A percentile compares a stretch with the other conserved stretches of the same genome.
phyloP scores from a whole-genome alignment of 2,797 vertebrate genomes.

The Xyrichtys novacula region DNA sequence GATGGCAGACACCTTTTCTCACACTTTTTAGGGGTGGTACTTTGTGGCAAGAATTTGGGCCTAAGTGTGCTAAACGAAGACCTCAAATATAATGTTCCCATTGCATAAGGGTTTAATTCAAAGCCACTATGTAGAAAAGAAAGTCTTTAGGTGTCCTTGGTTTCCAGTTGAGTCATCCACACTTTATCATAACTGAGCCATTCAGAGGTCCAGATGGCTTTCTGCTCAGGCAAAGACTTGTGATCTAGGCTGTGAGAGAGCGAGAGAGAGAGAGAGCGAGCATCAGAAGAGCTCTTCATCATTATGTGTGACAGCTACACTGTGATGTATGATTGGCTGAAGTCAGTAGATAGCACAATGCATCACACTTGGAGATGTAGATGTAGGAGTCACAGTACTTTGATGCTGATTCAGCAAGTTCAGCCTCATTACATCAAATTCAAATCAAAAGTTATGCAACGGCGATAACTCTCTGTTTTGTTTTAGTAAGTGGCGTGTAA shows the following conservation, averaged over 20 bases:
- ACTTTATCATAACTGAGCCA: slow-evolving; percentile 11
- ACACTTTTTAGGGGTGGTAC: no score
- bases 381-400: slow-evolving; percentile 8
- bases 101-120: not conserved
- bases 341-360: slow-evolving; percentile 38
- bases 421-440: slow-evolving; percentile 15
- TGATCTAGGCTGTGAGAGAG: slow-evolving; percentile 41
- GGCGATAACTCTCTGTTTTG: not conserved
- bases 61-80: no score
- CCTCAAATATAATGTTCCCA: not conserved
- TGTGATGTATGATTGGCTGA: slow-evolving; percentile 35
- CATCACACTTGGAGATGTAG: slow-evolving; percentile 39
- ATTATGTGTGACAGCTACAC: slow-evolving; percentile 13
- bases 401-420: slow-evolving; percentile 34
- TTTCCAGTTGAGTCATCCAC: slow-evolving; percentile 24
- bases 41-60: no score
- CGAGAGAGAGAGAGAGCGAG: slow-evolving; percentile 8
- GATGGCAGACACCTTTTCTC: no score
- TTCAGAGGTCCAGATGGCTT: slow-evolving; percentile 1
- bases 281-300: slow-evolving; percentile 37
- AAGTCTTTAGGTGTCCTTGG: not conserved
- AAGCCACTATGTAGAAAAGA: not conserved
- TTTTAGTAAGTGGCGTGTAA: not conserved
- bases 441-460: not conserved
- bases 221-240: slow-evolving; percentile 19